Conservation (phyloP, 2,888 invertebrate species). For the Eudiplozoon nipponicum region DNA sequence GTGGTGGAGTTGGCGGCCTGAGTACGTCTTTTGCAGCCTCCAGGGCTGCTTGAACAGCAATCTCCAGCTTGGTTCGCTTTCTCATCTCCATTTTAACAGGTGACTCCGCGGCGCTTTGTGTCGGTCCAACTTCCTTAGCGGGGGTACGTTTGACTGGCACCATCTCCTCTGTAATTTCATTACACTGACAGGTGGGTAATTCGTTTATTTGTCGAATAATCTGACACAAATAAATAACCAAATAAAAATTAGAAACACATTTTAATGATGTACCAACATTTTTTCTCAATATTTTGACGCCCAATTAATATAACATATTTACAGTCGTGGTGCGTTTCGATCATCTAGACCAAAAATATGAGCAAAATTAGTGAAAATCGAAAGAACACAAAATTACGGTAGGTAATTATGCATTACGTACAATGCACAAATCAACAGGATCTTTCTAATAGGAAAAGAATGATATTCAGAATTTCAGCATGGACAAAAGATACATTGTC, state of each 20-base stretch:
- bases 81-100: no score
- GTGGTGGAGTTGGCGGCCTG: slow-evolving; percentile 2
- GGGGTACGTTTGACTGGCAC: not conserved
- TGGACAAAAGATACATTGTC: no score
- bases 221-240: not conserved
- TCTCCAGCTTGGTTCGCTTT: not conserved
- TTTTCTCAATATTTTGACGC: not conserved
- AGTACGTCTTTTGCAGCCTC: slow-evolving; percentile 8
- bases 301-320: no score
- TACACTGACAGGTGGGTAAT: slow-evolving; percentile 1
- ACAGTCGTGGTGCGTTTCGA: no score
- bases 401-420: no score
- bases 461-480: no score
- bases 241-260: not conserved
- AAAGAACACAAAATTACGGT: no score
- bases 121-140: not conserved
- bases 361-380: no score
- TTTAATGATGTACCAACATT: not conserved
- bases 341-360: no score
- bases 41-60: slow-evolving; percentile 3
- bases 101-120: no score
- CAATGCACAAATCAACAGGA: no score
- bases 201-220: not conserved
- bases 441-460: no score
- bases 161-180: slow-evolving; percentile 2